phyloP scores from a whole-genome alignment of 2,113 vertebrate genomes.

The Spilogale gracilis region DNA sequence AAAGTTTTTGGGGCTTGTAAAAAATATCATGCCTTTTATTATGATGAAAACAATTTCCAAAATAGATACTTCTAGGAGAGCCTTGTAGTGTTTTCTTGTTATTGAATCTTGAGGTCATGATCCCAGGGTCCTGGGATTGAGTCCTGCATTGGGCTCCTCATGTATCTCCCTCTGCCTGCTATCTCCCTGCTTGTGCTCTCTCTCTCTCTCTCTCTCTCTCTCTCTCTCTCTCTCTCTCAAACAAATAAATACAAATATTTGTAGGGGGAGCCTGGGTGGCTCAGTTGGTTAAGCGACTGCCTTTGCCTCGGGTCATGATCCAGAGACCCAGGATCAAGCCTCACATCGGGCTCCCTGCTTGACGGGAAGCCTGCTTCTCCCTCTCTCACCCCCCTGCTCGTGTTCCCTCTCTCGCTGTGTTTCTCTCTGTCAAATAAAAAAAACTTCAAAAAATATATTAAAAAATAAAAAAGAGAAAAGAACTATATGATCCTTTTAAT shows the following conservation, averaged over 20 bases:
- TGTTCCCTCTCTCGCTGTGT: no score
- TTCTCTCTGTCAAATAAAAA: no score
- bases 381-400: no score
- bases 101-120: background rate
- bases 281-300: no score
- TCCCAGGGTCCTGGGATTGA: background rate
- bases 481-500: no score
- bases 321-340: no score
- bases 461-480: background rate
- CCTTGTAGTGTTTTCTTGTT: slow-evolving; percentile 3
- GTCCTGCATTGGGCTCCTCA: background rate
- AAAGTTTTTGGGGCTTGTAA: slow-evolving; percentile 15
- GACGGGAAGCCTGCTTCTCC: no score
- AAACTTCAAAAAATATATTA: background rate
- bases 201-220: background rate
- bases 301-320: no score
- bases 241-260: background rate
- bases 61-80: background rate
- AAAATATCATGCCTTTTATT: slow-evolving; percentile 37
- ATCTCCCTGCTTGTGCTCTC: background rate
- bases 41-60: slow-evolving; percentile 48
- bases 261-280: no score
- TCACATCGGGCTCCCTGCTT: no score
- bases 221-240: background rate
- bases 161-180: background rate